Base-by-base conservation (phyloP, 2,888 invertebrate genomes). In the Sphaerophoria rueppellii region DNA sequence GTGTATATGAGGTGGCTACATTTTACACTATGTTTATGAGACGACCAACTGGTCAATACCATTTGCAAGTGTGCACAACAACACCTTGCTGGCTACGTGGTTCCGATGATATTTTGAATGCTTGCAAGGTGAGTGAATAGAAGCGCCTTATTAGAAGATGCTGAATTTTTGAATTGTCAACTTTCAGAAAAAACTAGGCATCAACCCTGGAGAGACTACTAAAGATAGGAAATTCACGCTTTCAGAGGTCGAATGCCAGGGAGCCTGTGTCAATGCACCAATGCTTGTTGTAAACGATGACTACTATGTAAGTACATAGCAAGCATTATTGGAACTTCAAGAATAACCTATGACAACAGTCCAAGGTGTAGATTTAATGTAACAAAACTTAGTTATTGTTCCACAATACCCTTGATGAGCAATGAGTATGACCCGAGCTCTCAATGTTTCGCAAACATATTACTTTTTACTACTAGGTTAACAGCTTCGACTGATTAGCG, bases 21-120 rank as follows among this genome's bases (percentile, higher is more conserved):
- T 99, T 99, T 92, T 99, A 99, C 91, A 99, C 99, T 12, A 99
- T 99, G 99, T 99, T 98, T 91, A 98, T 99, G 93, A 95, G 98
- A 95, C 95, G 96, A 90, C 99, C 99, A 54, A 95, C 96, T 71
- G 97, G 98, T 74, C 99, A 98, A 91, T 98, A 98, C 92, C 98
- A 98, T 91, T 92, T 99, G 4, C 98, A 97, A 93, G 95, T 98
- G 6, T 99, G 99, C 91, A 99, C 99, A 0, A 99, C 99, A 0
- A 99, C 99, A 0, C 99, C 99, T 0, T 99, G 99, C 91, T 98
- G 99, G 98, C 93, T 99, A 78, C 93, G 98, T 58, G 98, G 99
- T 7, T 98, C 98, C 0, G 98, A 98, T 90, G 95, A 95, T n/a
- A 95, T 99, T 87, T 93, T 99, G 86, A 94, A 98, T 60, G 94